Evolutionary conservation across 1,140 invertebrate species (phyloP).

Genomic region (Drosophila punjabiensis): DNA sequence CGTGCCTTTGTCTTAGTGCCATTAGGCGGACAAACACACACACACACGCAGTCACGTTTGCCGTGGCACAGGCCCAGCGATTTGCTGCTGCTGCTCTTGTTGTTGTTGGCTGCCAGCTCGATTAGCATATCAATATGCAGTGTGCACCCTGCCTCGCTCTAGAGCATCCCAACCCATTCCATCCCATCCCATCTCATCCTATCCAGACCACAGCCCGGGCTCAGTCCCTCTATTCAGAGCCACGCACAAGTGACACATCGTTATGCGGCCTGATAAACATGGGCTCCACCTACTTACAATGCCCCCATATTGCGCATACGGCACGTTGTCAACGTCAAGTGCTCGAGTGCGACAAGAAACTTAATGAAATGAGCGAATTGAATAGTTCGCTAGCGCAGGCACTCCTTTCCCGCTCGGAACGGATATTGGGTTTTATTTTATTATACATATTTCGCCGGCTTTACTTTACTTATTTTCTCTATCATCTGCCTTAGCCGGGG

Average conservation of each 20-base stretch:
- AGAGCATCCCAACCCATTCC: neutral
- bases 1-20: conserved; percentile 72
- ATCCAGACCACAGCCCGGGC: neutral
- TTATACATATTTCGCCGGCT: conserved; percentile 53
- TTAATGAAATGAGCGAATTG: conserved; percentile 84
- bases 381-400: conserved; percentile 57
- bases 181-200: neutral
- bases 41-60: conserved; percentile 29
- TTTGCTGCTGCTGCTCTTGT: conserved; percentile 17
- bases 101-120: conserved; percentile 46
- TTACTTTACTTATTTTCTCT: conserved; percentile 37
- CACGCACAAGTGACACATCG: conserved; percentile 74
- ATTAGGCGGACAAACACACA: conserved; percentile 62
- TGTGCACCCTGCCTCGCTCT: conserved; percentile 17
- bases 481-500: conserved; percentile 14
- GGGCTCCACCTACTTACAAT: conserved; percentile 25
- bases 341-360: conserved; percentile 64
- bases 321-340: conserved; percentile 70
- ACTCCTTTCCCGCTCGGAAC: conserved; percentile 19
- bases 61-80: conserved; percentile 17
- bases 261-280: conserved; percentile 75
- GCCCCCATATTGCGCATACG: conserved; percentile 70
- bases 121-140: conserved; percentile 83
- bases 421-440: conserved; percentile 78
- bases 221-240: conserved; percentile 30